phyloP scores from a whole-genome alignment of 2,113 vertebrate genomes.

The Varanus salvator region DNA sequence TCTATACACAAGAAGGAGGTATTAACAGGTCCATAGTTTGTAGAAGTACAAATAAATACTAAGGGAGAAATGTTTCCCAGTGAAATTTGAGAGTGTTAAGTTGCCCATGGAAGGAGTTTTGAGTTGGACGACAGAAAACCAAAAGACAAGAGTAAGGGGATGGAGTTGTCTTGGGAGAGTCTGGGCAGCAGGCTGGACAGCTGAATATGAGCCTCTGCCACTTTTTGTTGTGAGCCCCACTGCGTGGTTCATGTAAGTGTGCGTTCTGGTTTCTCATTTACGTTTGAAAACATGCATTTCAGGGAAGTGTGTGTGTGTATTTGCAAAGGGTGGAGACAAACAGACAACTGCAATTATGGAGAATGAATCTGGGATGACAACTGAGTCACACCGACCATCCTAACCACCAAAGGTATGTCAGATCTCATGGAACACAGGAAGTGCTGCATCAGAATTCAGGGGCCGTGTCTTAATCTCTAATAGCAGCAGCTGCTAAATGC shows the following conservation, averaged over 20 bases:
- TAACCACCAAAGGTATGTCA: too few relatives aligned
- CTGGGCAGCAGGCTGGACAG: not conserved
- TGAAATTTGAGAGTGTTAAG: not conserved
- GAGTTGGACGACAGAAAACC: too few relatives aligned
- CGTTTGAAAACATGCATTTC: not conserved
- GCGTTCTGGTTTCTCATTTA: not conserved
- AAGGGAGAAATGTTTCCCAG: not conserved
- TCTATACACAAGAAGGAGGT: not conserved
- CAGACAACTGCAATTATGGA: not conserved
- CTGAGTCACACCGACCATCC: not conserved
- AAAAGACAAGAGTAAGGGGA: not conserved
- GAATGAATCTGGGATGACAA: fast-evolving
- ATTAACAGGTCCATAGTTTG: not conserved
- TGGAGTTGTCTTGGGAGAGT: not conserved
- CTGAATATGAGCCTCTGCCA: not conserved
- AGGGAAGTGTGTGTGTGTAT: not conserved
- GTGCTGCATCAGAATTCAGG: fast-evolving
- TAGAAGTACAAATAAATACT: not conserved
- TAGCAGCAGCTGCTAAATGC: fast-evolving
- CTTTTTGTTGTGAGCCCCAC: not conserved
- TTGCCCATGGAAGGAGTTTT: too few relatives aligned
- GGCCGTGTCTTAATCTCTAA: not conserved
- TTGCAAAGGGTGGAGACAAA: not conserved
- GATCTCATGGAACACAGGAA: not conserved
- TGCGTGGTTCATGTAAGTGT: not conserved